Conservation (phyloP, 2,888 invertebrate species). For the Orthosia cruda region DNA sequence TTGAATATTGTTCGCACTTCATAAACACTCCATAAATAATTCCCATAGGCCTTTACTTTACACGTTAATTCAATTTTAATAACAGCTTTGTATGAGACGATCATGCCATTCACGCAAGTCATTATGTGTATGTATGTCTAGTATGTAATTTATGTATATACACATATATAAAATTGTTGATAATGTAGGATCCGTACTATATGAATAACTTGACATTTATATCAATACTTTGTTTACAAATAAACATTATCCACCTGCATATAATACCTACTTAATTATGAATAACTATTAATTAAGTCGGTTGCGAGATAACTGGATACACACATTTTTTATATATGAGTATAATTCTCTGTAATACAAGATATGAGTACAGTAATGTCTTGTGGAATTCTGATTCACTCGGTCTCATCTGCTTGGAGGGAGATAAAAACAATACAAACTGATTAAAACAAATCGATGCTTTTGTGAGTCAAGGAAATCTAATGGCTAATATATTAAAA, state of each 20-base stretch:
- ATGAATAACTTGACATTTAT: constrained; percentile 40
- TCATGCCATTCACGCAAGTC: constrained; percentile 28
- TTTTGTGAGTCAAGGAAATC: constrained; percentile 2
- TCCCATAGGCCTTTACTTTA: constrained; percentile 19
- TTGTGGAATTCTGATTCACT: constrained; percentile 15
- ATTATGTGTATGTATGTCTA: not conserved
- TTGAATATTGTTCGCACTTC: not conserved
- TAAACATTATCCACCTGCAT: constrained; percentile 35
- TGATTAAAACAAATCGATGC: not conserved
- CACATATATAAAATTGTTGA: not conserved
- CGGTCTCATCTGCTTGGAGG: not conserved
- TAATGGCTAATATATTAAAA: not conserved
- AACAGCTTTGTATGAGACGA: constrained; percentile 9
- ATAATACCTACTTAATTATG: constrained; percentile 16
- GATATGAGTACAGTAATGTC: not conserved
- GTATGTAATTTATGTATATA: not conserved
- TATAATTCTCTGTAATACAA: not conserved
- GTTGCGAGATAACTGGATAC: constrained; percentile 5
- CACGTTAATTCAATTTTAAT: constrained; percentile 33
- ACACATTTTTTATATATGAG: not conserved
- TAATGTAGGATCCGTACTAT: constrained; percentile 7
- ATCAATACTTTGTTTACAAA: constrained; percentile 36
- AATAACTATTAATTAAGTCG: constrained; percentile 25
- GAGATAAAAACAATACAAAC: not conserved
- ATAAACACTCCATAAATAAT: constrained; percentile 24